Evolutionary conservation across 2,113 vertebrate genomes (phyloP), one percentile per base, ranked within the genome.

Genomic region (Chiloscyllium plagiosum): DNA sequence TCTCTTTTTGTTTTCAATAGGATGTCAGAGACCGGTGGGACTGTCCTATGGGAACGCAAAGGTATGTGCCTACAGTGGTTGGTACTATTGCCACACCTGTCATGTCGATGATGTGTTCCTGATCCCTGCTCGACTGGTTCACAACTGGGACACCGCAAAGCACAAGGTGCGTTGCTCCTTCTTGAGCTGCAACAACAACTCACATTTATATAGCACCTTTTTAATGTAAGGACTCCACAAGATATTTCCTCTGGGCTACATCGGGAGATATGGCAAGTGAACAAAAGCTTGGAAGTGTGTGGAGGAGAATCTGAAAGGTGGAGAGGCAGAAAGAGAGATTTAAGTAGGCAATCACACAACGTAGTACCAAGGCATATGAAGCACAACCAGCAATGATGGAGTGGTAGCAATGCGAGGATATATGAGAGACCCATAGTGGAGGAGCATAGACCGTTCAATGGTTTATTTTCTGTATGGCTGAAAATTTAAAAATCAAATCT

Each of bases 81-180:
- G 99, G 99, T 99, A 99, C 96, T 99, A 99, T 97, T 99, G 99
- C 97, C 97, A 98, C 96, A 97, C 96, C 96, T 99, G 99, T 97
- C 99, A 99, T 0, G 98, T 98, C 97, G 99, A 99, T 93, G 99
- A 99, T 98, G 98, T 96, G 96, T 99, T 99, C 96, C 98, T 99
- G 96, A 99, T 99, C 97, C 99, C 99, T 3, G 99, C 99, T 7
- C 98, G 99, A 17, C 97, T 99, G 52, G 98, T 99, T 96, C 99
- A 99, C 97, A 99, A 99, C 98, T 99, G 99, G 99, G 99, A 99
- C 97, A 99, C 98, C 96, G 98, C 97, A 69, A 98, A 98, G 96
- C 98, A 99, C 96, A 99, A 99, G 99, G 99, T 99, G 97, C 56
- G 95, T 70, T 12, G 3, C 24, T 29, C 52, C 26, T 37, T 65